Conservation (phyloP, 2,888 invertebrate genomes). For the Tenthredo livida region DNA sequence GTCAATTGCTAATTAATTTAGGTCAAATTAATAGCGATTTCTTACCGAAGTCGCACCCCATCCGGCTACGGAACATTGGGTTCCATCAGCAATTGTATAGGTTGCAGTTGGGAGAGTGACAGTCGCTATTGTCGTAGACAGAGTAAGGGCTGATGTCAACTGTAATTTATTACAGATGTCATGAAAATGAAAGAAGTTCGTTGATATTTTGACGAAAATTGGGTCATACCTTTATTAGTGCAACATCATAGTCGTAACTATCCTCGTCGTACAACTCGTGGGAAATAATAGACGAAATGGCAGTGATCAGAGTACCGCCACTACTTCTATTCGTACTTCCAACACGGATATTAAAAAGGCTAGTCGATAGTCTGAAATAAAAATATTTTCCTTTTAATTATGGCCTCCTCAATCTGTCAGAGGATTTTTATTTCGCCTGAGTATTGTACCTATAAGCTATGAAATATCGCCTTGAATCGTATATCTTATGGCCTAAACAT, state of each 20-base stretch:
- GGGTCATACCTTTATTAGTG: constrained; percentile 73
- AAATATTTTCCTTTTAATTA: background rate
- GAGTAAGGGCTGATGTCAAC: constrained; percentile 38
- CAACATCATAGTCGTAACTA: constrained; percentile 78
- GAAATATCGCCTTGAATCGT: background rate
- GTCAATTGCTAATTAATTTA: background rate
- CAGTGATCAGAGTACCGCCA: constrained; percentile 59
- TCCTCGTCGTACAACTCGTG: constrained; percentile 71
- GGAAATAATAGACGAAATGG: constrained; percentile 68
- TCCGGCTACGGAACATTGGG: constrained; percentile 76
- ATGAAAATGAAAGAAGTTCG: background rate
- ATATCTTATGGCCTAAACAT: background rate
- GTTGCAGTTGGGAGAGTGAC: constrained; percentile 21
- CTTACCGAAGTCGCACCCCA: constrained; percentile 80
- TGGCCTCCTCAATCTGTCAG: background rate
- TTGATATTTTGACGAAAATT: background rate
- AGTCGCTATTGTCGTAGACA: constrained; percentile 15
- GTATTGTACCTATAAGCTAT: background rate
- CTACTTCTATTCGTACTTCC: constrained; percentile 63
- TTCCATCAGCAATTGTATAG: constrained; percentile 34
- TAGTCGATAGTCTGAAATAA: constrained; percentile 42
- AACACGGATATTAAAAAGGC: constrained; percentile 62
- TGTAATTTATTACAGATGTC: background rate
- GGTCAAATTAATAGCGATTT: constrained; percentile 58
- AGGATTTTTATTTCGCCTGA: background rate